Percentiles rank a stretch among this genome's conserved stretches.
phyloP scores from a whole-genome alignment of 92 coral and sea anemone genomes.

The Parazoanthus darwini region DNA sequence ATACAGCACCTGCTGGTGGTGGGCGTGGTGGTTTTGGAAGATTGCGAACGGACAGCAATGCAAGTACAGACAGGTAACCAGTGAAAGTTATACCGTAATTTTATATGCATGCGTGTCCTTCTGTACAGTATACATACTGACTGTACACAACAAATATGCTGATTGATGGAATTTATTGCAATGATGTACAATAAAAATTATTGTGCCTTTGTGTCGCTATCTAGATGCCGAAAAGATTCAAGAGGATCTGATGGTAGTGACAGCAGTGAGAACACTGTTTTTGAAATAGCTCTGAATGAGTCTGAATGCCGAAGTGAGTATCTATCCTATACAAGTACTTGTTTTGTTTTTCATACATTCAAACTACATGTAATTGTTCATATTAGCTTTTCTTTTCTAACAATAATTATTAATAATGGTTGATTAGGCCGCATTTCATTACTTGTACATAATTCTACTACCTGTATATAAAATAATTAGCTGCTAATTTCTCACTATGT shows the following conservation, averaged over 20 bases:
- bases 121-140: too few species aligned
- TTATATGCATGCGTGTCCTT: too few species aligned
- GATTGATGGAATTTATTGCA: too few species aligned
- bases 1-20: not conserved
- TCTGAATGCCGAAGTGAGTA: conserved; percentile 31
- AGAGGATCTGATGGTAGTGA: conserved; percentile 32
- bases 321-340: not conserved
- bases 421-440: too few species aligned
- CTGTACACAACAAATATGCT: too few species aligned
- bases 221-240: conserved; percentile 24
- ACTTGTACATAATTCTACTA: not conserved
- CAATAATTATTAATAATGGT: too few species aligned
- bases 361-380: not conserved
- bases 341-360: not conserved
- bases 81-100: too few species aligned
- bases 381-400: not conserved
- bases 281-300: conserved; percentile 18
- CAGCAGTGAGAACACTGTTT: conserved; percentile 7
- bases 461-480: too few species aligned
- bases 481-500: not conserved
- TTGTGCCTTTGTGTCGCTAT: too few species aligned
- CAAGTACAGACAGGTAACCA: not conserved
- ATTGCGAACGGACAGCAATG: not conserved
- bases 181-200: too few species aligned
- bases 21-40: not conserved